Evolutionary conservation across 2,888 invertebrate genomes (phyloP).

Genomic region (Drosophila hamatofila): DNA sequence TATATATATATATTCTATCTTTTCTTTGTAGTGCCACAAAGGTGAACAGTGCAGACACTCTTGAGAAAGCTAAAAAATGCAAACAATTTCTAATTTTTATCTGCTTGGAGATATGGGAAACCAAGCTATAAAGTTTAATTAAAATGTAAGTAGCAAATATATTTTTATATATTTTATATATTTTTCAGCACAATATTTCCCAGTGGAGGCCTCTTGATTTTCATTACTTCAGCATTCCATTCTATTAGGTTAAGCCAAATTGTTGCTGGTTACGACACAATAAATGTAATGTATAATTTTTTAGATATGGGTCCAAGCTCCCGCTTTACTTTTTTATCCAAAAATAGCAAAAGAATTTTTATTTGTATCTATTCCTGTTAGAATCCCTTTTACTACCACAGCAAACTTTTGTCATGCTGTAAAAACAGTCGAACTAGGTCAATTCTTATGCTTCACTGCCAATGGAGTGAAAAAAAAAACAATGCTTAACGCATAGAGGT

Average conservation of each 20-base stretch:
- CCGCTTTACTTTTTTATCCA: neutral
- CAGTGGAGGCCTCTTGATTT: neutral
- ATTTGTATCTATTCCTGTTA: neutral
- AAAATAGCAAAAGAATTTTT: neutral
- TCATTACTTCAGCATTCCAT: neutral
- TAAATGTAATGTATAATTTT: neutral
- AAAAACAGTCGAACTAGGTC: conserved; percentile 80
- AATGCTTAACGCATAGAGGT: conserved; percentile 22
- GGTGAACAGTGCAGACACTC: conserved; percentile 2
- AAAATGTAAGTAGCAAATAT: neutral
- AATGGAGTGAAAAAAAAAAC: conserved; percentile 53
- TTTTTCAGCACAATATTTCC: neutral
- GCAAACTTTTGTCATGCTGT: conserved; percentile 32
- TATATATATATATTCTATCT: neutral
- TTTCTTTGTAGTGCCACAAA: conserved; percentile 1
- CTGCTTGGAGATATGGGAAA: conserved; percentile 8
- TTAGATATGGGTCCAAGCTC: neutral
- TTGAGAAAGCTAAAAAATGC: conserved; percentile 3
- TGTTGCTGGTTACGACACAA: neutral
- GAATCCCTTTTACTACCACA: conserved; percentile 5
- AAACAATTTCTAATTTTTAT: conserved; percentile 56
- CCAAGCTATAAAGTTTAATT: neutral
- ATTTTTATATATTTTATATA: neutral
- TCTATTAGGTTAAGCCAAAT: neutral
- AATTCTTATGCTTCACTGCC: conserved; percentile 75